phyloP scores from a whole-genome alignment of 53 echinoderm and acorn worm genomes.

The Antedon mediterranea region DNA sequence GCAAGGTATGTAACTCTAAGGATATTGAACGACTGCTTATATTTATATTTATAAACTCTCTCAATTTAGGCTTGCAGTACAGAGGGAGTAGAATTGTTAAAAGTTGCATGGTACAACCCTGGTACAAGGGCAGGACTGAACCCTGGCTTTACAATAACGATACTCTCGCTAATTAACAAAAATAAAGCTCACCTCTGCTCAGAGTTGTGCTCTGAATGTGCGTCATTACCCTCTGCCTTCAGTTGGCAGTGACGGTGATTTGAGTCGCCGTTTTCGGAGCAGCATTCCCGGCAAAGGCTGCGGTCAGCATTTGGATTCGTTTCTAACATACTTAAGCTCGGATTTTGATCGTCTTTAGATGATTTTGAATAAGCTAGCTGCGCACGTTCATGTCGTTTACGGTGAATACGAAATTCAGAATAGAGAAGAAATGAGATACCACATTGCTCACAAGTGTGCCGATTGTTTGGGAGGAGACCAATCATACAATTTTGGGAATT shows the following conservation, averaged over 20 bases:
- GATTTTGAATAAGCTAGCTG: constrained; percentile 26
- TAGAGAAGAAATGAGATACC: constrained; percentile 89
- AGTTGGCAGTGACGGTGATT: background rate
- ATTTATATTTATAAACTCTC: too few relatives aligned
- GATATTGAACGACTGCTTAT: too few relatives aligned
- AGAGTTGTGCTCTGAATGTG: background rate
- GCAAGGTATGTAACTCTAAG: too few relatives aligned
- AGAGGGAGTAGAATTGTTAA: too few relatives aligned
- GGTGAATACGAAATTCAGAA: constrained; percentile 86
- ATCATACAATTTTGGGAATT: constrained; percentile 12
- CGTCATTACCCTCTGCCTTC: background rate
- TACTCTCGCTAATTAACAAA: too few relatives aligned
- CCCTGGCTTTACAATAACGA: too few relatives aligned
- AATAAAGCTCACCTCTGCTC: background rate
- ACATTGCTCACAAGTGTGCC: constrained; percentile 93
- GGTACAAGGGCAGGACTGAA: too few relatives aligned
- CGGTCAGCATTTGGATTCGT: constrained; percentile 85
- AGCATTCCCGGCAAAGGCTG: constrained; percentile 80
- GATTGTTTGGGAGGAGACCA: constrained; percentile 76
- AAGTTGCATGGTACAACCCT: too few relatives aligned
- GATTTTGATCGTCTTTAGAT: constrained; percentile 5
- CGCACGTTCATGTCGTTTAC: constrained; percentile 88
- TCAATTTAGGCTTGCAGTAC: too few relatives aligned
- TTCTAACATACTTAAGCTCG: constrained; percentile 22
- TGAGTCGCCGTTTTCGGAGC: constrained; percentile 53